Base-by-base conservation (phyloP, 2,888 invertebrate genomes). In the Andricus quercusramuli region DNA sequence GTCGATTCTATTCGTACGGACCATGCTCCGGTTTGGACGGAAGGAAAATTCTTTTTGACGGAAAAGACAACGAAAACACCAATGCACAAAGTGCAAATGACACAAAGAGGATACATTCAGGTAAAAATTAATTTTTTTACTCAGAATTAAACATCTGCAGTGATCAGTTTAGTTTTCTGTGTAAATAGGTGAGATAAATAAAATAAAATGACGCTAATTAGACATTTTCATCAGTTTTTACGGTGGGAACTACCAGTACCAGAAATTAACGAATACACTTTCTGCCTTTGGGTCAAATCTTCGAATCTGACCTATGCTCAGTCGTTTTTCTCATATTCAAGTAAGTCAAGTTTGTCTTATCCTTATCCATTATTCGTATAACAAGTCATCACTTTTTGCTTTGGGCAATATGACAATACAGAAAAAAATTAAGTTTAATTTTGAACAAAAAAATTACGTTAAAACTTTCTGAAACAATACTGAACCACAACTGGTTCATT, bases 21-120 rank as follows among this genome's bases (percentile, higher is more conserved):
- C 3, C 25, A 74, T 51, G 25, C 25, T 6, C 29, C 3, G 29
- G 17, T 4, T 32, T 32, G 17, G 47, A 51, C 32, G 8, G 17
- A 20, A 4, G 5, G n/a, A 22, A 44, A 78, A 37, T 70, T 78
- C 56, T 78, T 80, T 11, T 15, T 59, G 9, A 68, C 41, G 20
- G 25, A 74, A n/a, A 17, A 37, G 8, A 80, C 66, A 25, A 77
- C 74, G 37, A 78, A 44, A 74, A 90, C 90, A 8, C 90, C 91
- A 0, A 94, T 95, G 82, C 95, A 95, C 86, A 95, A 95, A 92
- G 94, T 95, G 32, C 92, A 94, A 20, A 91, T 96, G n/a, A 95
- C 95, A 1, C 96, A 96, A 90, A 94, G 94, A 88, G 96, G 96
- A 87, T 96, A 95, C 87, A 95, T 96, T 74, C 96, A 96, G 95